Evolutionary conservation across 2,797 vertebrate genomes (phyloP).

Genomic region (Myotis vivesi): DNA sequence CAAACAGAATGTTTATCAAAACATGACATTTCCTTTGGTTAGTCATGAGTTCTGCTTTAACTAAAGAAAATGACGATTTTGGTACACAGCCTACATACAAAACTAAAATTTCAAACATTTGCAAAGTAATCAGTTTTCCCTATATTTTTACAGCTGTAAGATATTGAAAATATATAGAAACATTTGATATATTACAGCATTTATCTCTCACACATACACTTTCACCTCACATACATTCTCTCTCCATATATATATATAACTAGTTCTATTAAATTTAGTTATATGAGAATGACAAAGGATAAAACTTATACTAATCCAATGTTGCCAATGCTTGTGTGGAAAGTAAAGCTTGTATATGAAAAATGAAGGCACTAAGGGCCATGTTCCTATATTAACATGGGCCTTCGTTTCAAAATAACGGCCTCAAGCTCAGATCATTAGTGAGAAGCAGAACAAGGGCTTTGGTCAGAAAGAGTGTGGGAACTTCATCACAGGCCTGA

Average conservation of each 20-base stretch:
- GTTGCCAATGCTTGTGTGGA: neutral
- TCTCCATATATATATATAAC: neutral
- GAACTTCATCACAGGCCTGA: neutral
- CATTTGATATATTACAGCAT: slow-evolving; percentile 43
- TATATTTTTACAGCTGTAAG: slow-evolving; percentile 83
- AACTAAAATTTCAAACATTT: slow-evolving; percentile 61
- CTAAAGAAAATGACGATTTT: neutral
- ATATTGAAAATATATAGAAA: slow-evolving; percentile 74
- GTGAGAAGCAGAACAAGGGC: neutral
- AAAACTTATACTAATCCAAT: neutral
- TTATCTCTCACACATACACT: neutral
- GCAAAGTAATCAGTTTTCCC: slow-evolving; percentile 63
- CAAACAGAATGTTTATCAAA: slow-evolving; percentile 54
- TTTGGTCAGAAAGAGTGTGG: neutral
- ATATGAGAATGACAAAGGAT: neutral
- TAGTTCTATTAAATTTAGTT: neutral
- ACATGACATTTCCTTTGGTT: neutral
- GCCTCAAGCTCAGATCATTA: neutral
- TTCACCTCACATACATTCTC: neutral
- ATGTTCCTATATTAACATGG: neutral
- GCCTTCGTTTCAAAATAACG: slow-evolving; percentile 11
- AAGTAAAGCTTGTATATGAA: neutral
- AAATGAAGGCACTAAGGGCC: neutral
- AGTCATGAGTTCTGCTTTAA: neutral
- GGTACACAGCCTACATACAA: neutral